Evolutionary conservation across 92 coral and sea anemone genomes (phyloP), one percentile per base, ranked within the genome.

Genomic region (Nematostella vectensis): DNA sequence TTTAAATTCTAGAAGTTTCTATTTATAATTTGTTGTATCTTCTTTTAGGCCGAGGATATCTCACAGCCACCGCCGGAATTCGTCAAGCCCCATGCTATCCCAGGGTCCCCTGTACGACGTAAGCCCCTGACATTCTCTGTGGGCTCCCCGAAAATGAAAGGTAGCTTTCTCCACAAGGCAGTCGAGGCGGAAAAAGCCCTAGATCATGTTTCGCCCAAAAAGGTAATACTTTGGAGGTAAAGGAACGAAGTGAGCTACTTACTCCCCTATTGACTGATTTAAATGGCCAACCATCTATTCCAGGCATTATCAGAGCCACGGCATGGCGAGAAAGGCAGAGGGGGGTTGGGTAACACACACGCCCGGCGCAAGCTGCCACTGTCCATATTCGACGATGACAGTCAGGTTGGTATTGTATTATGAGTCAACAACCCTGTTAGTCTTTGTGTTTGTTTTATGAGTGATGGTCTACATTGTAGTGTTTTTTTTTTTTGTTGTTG

Each of bases 321-420:
- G 26, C 72, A 36, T 29, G 62, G 59, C 4, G 27, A 45, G 4
- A 54, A 55, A 50, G 63, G 70, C 63, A 55, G 83, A 47, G 49
- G 52, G 39, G 45, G 80, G 2, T 79, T 84, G 9, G 79, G 79
- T 25, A 62, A 59, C 57, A 72, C 82, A 39, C 83, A 93, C 65
- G 99, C 80, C n/a, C 73, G 99, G 47, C 69, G 99, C 28, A 93
- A 93, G 68, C 63, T 93, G 40, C 99, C 99, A 25, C 82, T 93
- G 63, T 74, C 99, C 54, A 57, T 86, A 48, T 78, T 75, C 43
- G 81, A 82, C 23, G 88, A 73, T 31, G 88, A 77, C 31, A 85
- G 89, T 57, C 80, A 82, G 76, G 99, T 93, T 19, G 12, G 86
- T 6, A 45, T 8, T 36, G 42, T 36, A 8, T 8, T n/a, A n/a